phyloP scores from a whole-genome alignment of 2,113 vertebrate species.

The Rostratula benghalensis region DNA sequence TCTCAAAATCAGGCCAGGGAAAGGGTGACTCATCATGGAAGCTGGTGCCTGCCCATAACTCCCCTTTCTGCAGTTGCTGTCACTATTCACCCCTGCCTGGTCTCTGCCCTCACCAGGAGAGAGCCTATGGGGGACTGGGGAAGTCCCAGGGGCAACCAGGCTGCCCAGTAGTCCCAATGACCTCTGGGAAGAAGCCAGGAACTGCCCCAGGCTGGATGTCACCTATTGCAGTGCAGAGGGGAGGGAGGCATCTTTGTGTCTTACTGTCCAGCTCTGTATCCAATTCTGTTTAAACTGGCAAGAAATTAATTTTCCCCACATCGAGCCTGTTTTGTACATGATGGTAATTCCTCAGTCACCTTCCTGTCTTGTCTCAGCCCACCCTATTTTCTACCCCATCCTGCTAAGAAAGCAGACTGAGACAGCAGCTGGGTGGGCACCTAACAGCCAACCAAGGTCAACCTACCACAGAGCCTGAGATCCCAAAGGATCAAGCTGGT shows the following conservation, averaged over 20 bases:
- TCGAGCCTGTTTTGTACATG: neutral
- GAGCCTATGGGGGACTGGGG: fast-evolving
- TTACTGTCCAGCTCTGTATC: neutral
- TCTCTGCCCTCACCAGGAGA: neutral
- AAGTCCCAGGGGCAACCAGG: fast-evolving
- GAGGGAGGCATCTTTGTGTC: neutral
- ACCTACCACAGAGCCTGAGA: neutral
- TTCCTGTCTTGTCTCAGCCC: neutral
- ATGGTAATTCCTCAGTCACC: neutral
- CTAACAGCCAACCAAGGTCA: neutral
- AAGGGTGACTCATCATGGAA: fast-evolving
- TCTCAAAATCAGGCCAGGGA: neutral
- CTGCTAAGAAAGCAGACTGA: neutral
- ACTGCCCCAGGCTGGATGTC: neutral
- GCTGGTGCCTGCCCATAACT: neutral
- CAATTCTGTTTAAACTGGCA: neutral
- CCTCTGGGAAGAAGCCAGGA: neutral
- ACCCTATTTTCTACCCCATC: neutral
- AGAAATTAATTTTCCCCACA: neutral
- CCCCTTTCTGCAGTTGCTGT: neutral
- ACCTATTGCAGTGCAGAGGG: neutral
- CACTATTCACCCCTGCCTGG: neutral
- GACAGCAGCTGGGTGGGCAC: neutral
- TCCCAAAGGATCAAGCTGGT: neutral
- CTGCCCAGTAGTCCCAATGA: neutral